phyloP scores from a whole-genome alignment of 2,113 vertebrate species.

The Rhea pennata region DNA sequence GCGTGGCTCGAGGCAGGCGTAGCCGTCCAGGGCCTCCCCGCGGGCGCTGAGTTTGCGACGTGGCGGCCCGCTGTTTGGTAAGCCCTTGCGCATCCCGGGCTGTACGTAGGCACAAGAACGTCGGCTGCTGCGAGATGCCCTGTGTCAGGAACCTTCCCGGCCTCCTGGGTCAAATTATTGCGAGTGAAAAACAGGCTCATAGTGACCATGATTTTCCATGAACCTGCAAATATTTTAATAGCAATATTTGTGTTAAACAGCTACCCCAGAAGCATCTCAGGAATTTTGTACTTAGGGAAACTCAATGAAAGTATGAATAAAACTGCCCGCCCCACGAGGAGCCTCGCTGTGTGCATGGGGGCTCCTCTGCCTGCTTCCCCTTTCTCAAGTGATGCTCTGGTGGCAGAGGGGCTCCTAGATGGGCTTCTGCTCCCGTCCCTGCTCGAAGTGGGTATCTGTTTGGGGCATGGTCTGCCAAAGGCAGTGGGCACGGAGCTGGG shows the following conservation, averaged over 20 bases:
- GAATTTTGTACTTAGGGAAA: neutral
- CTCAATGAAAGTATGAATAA: neutral
- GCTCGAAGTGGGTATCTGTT: neutral
- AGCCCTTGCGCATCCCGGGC: too few species aligned
- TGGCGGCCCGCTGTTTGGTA: too few species aligned
- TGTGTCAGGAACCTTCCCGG: fast-evolving
- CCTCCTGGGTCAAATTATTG: fast-evolving
- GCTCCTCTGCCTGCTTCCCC: neutral
- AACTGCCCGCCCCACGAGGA: neutral
- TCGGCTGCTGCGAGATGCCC: too few species aligned
- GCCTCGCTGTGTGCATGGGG: neutral
- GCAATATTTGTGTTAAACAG: neutral
- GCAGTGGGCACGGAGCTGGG: neutral
- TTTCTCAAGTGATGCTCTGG: neutral
- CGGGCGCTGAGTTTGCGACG: too few species aligned
- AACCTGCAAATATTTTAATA: neutral
- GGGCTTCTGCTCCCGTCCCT: too few species aligned
- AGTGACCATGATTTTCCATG: neutral
- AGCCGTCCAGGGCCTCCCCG: too few species aligned
- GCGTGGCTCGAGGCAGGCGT: too few species aligned
- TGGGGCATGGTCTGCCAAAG: too few species aligned
- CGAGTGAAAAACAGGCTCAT: fast-evolving
- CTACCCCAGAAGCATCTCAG: fast-evolving
- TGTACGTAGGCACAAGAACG: too few species aligned
- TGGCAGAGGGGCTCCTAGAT: neutral